Base-by-base conservation (phyloP, 2,888 invertebrate genomes). In the Syrista parreyssii region DNA sequence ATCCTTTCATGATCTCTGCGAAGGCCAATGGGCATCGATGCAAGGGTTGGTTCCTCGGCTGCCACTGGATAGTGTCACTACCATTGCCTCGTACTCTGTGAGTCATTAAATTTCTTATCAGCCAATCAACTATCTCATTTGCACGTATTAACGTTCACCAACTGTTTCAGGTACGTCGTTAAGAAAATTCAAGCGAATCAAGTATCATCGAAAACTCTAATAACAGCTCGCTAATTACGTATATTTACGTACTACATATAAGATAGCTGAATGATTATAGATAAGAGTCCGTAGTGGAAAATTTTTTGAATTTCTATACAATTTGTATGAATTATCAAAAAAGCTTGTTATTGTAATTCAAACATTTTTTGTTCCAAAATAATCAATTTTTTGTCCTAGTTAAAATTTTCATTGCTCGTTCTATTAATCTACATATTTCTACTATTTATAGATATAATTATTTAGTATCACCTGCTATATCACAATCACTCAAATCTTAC, bases 21-120 rank as follows among this genome's bases (percentile, higher is more conserved):
- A 95, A 6, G 96, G 96, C 0, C 96, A 96, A 84, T 96, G 96
- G 96, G 95, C 96, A 33, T 96, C 96, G 83, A 95, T 96, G 95
- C 93, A 94, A 55, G 95, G 95, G 84, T 91, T 95, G 4, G 93
- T 95, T 0, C 95, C 95, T 0, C 92, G 96, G 72, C 89, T 96
- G 23, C 94, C 95, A 0, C 92, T 95, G 81, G 89, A 90, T 55
- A 23, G 23, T 6, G 6, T 55, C 2, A 55, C 40, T 55, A 55
- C 40, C 23, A 23, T 23, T 55, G 23, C 40, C 23, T 55, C 40
- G 6, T 55, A 55, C 23, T 55, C 23, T 23, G 40, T 55, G 9
- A 23, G 40, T 55, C 40, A 23, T 55, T 6, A 55, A 55, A 23
- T 23, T 55, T 55, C 40, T 55, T 55, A 55, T 55, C 15, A 4